Evolutionary conservation across 1,140 invertebrate genomes (phyloP).

Genomic region (Diorhabda carinulata): DNA sequence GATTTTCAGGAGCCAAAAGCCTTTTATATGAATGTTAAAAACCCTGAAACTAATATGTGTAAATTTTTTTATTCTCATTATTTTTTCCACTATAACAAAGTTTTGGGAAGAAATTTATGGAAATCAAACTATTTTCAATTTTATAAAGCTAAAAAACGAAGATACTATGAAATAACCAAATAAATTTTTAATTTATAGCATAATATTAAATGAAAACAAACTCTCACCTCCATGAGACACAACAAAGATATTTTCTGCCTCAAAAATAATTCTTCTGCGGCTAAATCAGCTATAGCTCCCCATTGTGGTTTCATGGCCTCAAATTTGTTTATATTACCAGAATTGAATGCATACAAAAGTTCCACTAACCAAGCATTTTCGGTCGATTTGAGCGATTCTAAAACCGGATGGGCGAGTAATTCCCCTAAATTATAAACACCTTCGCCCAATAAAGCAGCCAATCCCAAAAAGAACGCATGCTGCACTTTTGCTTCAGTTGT

Average conservation of each 20-base stretch:
- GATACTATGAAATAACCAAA: too few relatives aligned
- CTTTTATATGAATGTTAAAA: too few relatives aligned
- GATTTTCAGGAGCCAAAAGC: too few relatives aligned
- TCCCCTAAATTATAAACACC: conserved; percentile 98
- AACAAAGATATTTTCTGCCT: conserved; percentile 91
- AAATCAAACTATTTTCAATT: too few relatives aligned
- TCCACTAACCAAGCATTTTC: conserved; percentile 87
- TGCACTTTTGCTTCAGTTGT: conserved; percentile 67
- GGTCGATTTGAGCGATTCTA: conserved; percentile 79
- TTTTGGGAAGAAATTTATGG: too few relatives aligned
- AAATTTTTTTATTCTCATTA: too few relatives aligned
- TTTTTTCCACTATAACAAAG: too few relatives aligned
- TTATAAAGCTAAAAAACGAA: too few relatives aligned
- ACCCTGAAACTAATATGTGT: too few relatives aligned
- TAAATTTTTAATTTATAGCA: too few relatives aligned
- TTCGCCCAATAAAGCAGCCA: conserved; percentile 92
- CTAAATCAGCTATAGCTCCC: conserved; percentile 81
- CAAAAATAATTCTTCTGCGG: conserved; percentile 77
- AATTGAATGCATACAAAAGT: conserved; percentile 88
- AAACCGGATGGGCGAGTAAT: conserved; percentile 89
- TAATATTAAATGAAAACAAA: background rate
- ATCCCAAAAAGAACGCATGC: conserved; percentile 85
- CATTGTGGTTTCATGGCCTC: conserved; percentile 78
- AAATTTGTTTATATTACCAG: conserved; percentile 82
- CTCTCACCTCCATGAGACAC: conserved; percentile 89